phyloP scores from a whole-genome alignment of 2,113 vertebrate species.

The Ancistrus triradiatus region DNA sequence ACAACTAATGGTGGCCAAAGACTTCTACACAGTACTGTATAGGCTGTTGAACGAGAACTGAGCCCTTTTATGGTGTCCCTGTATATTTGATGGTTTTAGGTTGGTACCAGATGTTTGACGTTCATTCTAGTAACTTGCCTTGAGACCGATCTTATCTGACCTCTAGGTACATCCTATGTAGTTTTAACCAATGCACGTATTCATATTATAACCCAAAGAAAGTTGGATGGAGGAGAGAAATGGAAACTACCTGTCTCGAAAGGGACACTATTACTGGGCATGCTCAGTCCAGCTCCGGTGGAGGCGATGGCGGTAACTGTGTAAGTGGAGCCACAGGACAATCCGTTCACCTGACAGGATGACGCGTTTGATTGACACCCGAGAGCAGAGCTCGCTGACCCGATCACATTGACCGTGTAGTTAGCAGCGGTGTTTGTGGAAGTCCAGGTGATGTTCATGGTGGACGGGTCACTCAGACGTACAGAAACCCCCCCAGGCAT shows the following conservation, averaged over 20 bases:
- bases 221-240: no score
- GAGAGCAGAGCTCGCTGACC: constrained; percentile 25
- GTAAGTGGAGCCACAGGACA: constrained; percentile 81
- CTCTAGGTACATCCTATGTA: no score
- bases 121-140: no score
- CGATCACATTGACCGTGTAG: constrained; percentile 66
- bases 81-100: no score
- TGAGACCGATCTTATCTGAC: no score
- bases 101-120: no score
- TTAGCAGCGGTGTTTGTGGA: constrained; percentile 65
- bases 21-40: no score
- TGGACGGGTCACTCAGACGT: constrained; percentile 57
- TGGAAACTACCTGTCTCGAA: constrained; percentile 78
- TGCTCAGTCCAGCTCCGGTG: constrained; percentile 72
- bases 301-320: constrained; percentile 72
- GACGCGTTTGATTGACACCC: constrained; percentile 66
- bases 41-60: no score
- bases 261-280: constrained; percentile 78
- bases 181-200: no score
- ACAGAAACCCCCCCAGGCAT: constrained; percentile 74
- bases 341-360: constrained; percentile 67
- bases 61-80: no score
- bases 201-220: no score
- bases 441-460: constrained; percentile 70
- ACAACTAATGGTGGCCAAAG: no score